Evolutionary conservation across 2,888 invertebrate genomes (phyloP).

Genomic region (Caenorhabditis sp.): DNA sequence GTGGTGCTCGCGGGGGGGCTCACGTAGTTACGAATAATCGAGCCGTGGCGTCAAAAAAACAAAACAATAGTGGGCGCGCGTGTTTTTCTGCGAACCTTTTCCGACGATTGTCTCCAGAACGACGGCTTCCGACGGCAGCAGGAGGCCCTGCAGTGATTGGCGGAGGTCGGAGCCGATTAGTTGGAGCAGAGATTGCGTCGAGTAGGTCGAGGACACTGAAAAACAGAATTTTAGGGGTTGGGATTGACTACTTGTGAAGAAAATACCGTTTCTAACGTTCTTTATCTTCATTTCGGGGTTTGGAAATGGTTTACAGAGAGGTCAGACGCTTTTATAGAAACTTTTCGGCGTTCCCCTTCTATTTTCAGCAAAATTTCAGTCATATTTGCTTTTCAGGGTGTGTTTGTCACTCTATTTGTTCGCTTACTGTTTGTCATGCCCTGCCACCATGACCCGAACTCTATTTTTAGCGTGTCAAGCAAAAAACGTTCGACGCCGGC

Average conservation of each 20-base stretch:
- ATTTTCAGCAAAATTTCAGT: no score
- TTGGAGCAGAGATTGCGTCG: conserved; percentile 61
- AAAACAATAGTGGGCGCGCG: background rate
- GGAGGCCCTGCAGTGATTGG: conserved; percentile 62
- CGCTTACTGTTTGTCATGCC: no score
- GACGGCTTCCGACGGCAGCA: conserved; percentile 72
- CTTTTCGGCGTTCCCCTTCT: no score
- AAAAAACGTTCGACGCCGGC: background rate
- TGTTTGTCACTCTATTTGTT: no score
- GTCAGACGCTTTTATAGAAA: no score
- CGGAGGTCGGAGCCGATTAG: conserved; percentile 63
- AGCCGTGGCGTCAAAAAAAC: conserved; percentile 12
- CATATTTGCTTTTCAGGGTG: no score
- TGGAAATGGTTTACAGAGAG: no score
- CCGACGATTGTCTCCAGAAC: conserved; percentile 76
- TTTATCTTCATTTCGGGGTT: no score
- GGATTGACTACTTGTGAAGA: no score
- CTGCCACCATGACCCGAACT: no score
- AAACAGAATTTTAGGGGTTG: no score
- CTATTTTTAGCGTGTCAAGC: background rate
- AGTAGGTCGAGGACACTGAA: conserved; percentile 67
- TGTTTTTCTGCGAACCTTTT: conserved; percentile 66
- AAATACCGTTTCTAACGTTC: background rate
- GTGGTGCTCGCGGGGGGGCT: no score
- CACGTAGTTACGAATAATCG: background rate